A percentile compares a stretch with the other conserved stretches of the same genome.
phyloP scores from a whole-genome alignment of 2,113 vertebrate genomes.

The Natator depressus region DNA sequence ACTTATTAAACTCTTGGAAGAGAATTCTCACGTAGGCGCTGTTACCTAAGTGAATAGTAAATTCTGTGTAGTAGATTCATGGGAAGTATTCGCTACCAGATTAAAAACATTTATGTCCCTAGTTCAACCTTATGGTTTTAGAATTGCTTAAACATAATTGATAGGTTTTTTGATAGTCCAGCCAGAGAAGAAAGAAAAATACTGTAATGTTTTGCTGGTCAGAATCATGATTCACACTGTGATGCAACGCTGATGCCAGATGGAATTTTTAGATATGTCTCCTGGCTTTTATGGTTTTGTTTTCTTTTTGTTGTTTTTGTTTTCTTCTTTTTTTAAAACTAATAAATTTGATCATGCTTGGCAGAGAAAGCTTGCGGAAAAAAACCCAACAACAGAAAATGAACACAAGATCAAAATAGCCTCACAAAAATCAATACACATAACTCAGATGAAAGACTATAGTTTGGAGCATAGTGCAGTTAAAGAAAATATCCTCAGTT shows the following conservation, averaged over 20 bases:
- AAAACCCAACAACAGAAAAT: not conserved
- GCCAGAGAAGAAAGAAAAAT: not conserved
- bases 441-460: accelerated
- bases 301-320: not conserved
- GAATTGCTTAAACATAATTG: not conserved
- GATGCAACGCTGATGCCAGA: not conserved
- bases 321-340: not conserved
- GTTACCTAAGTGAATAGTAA: not conserved
- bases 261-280: not conserved
- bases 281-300: not conserved
- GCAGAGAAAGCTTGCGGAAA: not conserved
- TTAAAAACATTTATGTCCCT: not conserved
- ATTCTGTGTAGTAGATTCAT: accelerated
- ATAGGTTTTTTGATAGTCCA: not conserved
- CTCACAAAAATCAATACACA: not conserved
- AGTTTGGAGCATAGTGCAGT: not conserved
- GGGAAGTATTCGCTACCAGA: not conserved
- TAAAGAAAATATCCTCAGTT: slow-evolving; percentile 9
- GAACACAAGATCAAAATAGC: not conserved
- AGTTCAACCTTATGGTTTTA: not conserved
- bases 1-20: not conserved
- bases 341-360: not conserved
- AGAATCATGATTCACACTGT: accelerated
- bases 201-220: not conserved
- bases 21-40: not conserved